phyloP scores from a whole-genome alignment of 1,140 invertebrate genomes.

The Neotoxoptera formosana region DNA sequence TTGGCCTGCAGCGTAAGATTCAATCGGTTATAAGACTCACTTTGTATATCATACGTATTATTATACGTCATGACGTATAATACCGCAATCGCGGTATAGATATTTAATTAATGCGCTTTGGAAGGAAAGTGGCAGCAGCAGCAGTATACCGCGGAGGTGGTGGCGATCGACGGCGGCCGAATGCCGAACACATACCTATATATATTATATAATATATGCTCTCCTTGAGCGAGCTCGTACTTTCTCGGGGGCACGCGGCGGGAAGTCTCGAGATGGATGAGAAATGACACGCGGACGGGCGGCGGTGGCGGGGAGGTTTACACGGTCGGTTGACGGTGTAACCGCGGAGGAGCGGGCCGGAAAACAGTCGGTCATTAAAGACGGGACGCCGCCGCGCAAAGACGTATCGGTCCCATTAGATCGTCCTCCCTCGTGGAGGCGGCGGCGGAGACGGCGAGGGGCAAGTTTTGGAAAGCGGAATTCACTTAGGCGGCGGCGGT shows the following conservation, averaged over 20 bases:
- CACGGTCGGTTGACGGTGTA: slow-evolving; percentile 50
- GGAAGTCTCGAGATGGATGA: slow-evolving; percentile 48
- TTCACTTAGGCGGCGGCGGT: slow-evolving; percentile 45
- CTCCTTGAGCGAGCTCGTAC: no score
- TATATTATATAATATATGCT: background rate
- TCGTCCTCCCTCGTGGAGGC: no score
- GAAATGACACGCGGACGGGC: slow-evolving; percentile 29
- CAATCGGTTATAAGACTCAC: no score
- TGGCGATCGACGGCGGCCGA: background rate
- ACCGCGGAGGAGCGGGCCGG: slow-evolving; percentile 33
- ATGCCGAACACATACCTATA: no score
- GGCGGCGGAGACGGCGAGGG: background rate
- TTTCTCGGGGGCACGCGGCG: background rate
- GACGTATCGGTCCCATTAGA: slow-evolving; percentile 58
- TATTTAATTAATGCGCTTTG: background rate
- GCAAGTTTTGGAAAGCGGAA: slow-evolving; percentile 42
- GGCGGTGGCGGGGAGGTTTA: slow-evolving; percentile 38
- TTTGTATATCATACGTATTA: no score
- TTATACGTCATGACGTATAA: no score
- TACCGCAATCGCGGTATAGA: background rate
- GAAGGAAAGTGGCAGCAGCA: background rate
- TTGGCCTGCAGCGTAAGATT: no score
- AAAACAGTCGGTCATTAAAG: slow-evolving; percentile 58
- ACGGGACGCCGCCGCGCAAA: slow-evolving; percentile 26
- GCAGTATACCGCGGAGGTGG: background rate